A percentile compares a stretch with the other conserved stretches of the same genome.
Conservation (phyloP, 2,113 vertebrate species). For the Thunnus maccoyii region DNA sequence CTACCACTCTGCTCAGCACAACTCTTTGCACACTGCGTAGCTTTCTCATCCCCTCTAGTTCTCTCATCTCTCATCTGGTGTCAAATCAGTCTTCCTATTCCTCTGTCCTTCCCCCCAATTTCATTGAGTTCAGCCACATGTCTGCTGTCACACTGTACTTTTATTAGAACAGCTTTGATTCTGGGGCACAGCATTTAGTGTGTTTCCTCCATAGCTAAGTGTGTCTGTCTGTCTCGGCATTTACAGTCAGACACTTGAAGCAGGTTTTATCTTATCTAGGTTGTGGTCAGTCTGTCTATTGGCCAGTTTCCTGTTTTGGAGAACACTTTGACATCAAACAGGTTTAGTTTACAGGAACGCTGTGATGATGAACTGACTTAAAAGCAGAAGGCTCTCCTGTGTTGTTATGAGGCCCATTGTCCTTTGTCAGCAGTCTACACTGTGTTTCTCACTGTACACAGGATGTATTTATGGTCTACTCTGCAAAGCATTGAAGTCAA, state of each 20-base stretch:
- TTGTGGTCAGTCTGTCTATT: conserved; percentile 73
- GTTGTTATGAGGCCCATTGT: conserved; percentile 65
- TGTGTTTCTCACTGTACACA: conserved; percentile 45
- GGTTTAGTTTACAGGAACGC: conserved; percentile 63
- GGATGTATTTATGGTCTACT: conserved; percentile 49
- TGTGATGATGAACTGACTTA: conserved; percentile 64
- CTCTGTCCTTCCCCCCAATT: conserved; percentile 49
- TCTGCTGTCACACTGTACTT: conserved; percentile 51
- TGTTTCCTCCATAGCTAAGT: conserved; percentile 34
- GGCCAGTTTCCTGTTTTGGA: conserved; percentile 77
- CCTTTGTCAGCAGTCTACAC: conserved; percentile 54
- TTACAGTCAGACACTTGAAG: conserved; percentile 25
- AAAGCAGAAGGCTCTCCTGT: conserved; percentile 70
- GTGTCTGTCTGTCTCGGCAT: conserved; percentile 17
- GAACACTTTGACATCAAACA: conserved; percentile 67
- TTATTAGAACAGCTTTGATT: conserved; percentile 44
- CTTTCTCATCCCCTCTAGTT: conserved; percentile 67
- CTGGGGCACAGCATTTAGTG: conserved; percentile 7
- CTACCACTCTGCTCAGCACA: conserved; percentile 69
- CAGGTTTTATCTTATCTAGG: conserved; percentile 68
- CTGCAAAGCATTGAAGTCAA: conserved; percentile 23
- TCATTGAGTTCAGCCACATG: conserved; percentile 66
- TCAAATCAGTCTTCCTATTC: conserved; percentile 63
- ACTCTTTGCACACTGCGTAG: conserved; percentile 60
- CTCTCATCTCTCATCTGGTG: conserved; percentile 70